Evolutionary conservation across 2,113 vertebrate genomes (phyloP).

Genomic region (Xiphorhynchus elegans): DNA sequence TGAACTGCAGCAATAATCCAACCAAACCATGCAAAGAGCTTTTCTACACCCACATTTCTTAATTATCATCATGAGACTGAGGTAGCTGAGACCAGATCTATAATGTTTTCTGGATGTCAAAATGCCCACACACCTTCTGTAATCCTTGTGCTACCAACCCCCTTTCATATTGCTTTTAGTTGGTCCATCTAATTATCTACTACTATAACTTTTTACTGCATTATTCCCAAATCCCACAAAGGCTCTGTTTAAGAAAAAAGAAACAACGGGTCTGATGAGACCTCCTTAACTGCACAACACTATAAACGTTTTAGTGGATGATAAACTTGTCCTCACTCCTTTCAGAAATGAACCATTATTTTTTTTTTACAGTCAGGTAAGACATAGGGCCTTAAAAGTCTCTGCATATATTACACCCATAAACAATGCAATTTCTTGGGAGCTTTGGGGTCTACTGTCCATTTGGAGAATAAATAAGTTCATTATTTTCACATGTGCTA

Average conservation of each 20-base stretch:
- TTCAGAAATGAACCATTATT: background rate
- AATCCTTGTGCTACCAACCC: conserved; percentile 69
- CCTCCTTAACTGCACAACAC: background rate
- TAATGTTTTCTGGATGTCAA: conserved; percentile 80
- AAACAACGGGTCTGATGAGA: conserved; percentile 39
- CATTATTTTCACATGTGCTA: conserved; percentile 50
- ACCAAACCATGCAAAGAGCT: conserved; percentile 74
- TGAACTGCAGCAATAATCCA: conserved; percentile 78
- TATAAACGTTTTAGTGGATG: background rate
- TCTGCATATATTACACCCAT: background rate
- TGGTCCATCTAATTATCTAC: conserved; percentile 74
- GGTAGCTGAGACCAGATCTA: conserved; percentile 83
- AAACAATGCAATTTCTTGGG: background rate
- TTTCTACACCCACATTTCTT: conserved; percentile 83
- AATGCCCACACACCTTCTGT: conserved; percentile 83
- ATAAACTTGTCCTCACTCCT: background rate
- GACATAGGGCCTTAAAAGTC: background rate
- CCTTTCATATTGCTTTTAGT: conserved; percentile 68
- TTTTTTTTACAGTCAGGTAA: background rate
- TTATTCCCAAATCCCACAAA: conserved; percentile 57
- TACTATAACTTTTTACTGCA: conserved; percentile 37
- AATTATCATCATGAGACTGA: conserved; percentile 84
- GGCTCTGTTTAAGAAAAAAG: conserved; percentile 47
- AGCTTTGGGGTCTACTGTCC: conserved; percentile 16
- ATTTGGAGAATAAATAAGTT: conserved; percentile 24